Base-by-base conservation (phyloP, 2,888 invertebrate species). In the Anaspis maculata region DNA sequence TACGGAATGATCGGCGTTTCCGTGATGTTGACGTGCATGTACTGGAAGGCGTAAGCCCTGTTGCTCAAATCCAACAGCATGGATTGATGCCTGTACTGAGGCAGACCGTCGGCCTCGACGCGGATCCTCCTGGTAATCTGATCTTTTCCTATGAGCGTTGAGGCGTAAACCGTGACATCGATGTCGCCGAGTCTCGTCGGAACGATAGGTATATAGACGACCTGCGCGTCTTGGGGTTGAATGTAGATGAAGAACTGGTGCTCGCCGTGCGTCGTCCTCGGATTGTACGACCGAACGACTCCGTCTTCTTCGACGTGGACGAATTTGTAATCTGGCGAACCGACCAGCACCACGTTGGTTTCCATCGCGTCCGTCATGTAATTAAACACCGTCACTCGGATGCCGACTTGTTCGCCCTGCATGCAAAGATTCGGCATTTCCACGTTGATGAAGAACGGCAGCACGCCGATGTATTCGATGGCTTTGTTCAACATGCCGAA, bases 21-120 rank as follows among this genome's bases (percentile, higher is more conserved):
- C 0, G 94, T 92, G 3, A 96, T 82, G 64, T 92, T 91, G 1
- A 95, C 88, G 66, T 95, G 91, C 79, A 96, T 83, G 63, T 94
- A 92, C 54, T 94, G 92, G 68, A 94, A 83, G 30, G 88, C 82
- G 64, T 87, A 87, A 1, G 91, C 90, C 21, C 89, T 78, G 66
- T 85, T 92, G 44, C 91, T 92, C 37, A 97, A 72, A 72, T 96
- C 95, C 6, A 96, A 69, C 1, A 96, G 72, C 27, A 91, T 78
- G 0, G 95, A 87, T 48, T 95, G 91, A 70, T 97, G 95, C 0
- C 91, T 77, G 64, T 86, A 77, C 55, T 95, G 95, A 0, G 89
- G 86, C 2, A 95, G 68, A 7, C 96, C 96, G 64, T 96, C 94
- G 3, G 92, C 81, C 64, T 84, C 81, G 1, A 91, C 86, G 42